Evolutionary conservation across 1,140 invertebrate species (phyloP), one percentile per base, ranked within the genome.

Genomic region (Atopsyche davidsoni): DNA sequence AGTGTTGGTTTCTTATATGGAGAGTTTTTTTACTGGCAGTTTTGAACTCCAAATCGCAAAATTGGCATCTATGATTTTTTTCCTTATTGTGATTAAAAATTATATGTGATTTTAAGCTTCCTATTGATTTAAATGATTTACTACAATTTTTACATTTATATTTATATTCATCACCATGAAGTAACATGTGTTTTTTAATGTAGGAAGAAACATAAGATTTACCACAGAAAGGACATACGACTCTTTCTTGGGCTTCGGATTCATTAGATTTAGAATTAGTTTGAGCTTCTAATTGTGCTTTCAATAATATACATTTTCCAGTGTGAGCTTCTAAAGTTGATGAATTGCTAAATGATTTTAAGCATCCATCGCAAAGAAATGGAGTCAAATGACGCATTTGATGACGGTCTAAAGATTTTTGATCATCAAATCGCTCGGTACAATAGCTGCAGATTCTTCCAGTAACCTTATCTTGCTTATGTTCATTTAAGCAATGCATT

Each of bases 31-130:
- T 65, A 52, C 70, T 69, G 3, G 69, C 66, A 0, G 72, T 67
- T 39, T 70, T 68, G 31, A 74, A 74, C 13, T 66, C 68, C 14
- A 66, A 64, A 51, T 69, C 68, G 17, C 72, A 74, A 3, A 67
- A 63, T 53, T 70, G 64, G 48, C 72, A 74, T 54, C 68, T 68
- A 18, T 72, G 64, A 39, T 70, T 68, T 43, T 65, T 63, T 4
- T 68, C 68, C 44, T 66, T 62, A 48, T 72, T 73, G 46, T 74
- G 72, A 51, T 70, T 72, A 68, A 68, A 74, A 21, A 70, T 43
- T 13, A 73, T 49, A 47, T 74, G 72, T 2, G 69, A 72, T 49
- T 72, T 64, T 7, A 74, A 58, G n/a, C 69, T 66, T 6, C 67
- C 64, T 0, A 64, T 66, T 2, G 71, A 69, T 63, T 74, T 74